Base-by-base conservation (phyloP, 2,797 vertebrate genomes). In the Cetoscarus ocellatus region DNA sequence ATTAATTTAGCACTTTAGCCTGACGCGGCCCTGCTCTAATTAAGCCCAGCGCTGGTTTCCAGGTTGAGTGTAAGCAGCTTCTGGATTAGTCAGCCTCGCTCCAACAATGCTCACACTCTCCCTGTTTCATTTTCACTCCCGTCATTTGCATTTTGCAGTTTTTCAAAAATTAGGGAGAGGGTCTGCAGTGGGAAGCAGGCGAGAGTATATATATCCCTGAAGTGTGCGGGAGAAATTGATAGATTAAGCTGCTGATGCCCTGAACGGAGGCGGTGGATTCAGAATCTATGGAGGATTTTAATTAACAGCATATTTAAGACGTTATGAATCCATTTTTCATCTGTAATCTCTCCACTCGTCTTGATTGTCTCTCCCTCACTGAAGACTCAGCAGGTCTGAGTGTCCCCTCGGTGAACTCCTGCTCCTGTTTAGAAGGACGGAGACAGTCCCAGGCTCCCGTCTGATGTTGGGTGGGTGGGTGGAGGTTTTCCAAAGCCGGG, bases 11-110 rank as follows among this genome's bases (percentile, higher is more conserved):
- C 61, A 49, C 49, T 61, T 72, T 49, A 67, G 56, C 65, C 48
- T 51, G 42, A 35, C 56, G 0, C 3, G 4, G 62, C 45, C 36
- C 44, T 3, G 62, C 82, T 72, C 60, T 83, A 8, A 74, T 83
- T 65, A 74, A 70, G 57, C 67, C 5, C 65, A 6, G 72, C 50
- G 4, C 7, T 64, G 69, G 74, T 69, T 78, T 71, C 64, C 82
- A 69, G 56, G 73, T 77, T 75, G 53, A 59, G 48, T 61, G 59
- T 75, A 82, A 85, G 73, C 80, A 54, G 70, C 70, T 80, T 80
- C 43, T 44, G 68, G 84, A 82, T 86, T 77, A 84, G 61, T 47
- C 60, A 0, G 47, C 44, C 44, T 39, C 5, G 59, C 50, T 55
- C 55, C 54, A 61, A 14, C 35, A 59, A 17, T 14, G 27, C 53